phyloP scores from a whole-genome alignment of 2,888 invertebrate genomes.

The Coecobrya sp. region DNA sequence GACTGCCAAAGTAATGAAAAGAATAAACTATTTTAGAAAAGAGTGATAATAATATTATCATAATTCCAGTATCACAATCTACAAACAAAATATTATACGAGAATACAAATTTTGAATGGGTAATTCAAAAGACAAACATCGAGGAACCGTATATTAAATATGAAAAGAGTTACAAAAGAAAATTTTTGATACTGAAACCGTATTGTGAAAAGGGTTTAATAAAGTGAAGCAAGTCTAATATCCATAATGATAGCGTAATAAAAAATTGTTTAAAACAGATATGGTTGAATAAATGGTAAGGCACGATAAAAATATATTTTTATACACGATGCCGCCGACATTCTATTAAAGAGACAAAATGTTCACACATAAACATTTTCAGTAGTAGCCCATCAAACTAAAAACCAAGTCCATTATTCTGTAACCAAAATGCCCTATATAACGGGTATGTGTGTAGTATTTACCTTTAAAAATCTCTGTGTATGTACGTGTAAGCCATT shows the following conservation, averaged over 20 bases:
- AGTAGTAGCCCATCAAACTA: conserved; percentile 16
- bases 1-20: neutral
- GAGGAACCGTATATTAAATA: neutral
- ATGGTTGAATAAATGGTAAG: conserved; percentile 21
- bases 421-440: conserved; percentile 30
- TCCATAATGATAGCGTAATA: conserved; percentile 2
- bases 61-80: conserved; percentile 36
- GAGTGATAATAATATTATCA: conserved; percentile 28
- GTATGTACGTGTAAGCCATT: conserved; percentile 1
- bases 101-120: conserved; percentile 19
- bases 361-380: conserved; percentile 25
- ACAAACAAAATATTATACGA: conserved; percentile 5
- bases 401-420: neutral
- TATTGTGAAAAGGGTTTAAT: neutral
- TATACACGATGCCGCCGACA: neutral
- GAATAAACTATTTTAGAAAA: neutral
- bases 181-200: neutral
- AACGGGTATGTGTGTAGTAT: conserved; percentile 7
- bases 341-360: neutral
- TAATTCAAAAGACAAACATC: conserved; percentile 11
- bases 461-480: neutral
- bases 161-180: conserved; percentile 2
- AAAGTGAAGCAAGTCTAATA: conserved; percentile 14
- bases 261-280: neutral
- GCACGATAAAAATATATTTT: neutral